Percentiles rank a stretch among this genome's conserved stretches.
Conservation (phyloP, 2,797 vertebrate species). For the Crocidura indochinensis region DNA sequence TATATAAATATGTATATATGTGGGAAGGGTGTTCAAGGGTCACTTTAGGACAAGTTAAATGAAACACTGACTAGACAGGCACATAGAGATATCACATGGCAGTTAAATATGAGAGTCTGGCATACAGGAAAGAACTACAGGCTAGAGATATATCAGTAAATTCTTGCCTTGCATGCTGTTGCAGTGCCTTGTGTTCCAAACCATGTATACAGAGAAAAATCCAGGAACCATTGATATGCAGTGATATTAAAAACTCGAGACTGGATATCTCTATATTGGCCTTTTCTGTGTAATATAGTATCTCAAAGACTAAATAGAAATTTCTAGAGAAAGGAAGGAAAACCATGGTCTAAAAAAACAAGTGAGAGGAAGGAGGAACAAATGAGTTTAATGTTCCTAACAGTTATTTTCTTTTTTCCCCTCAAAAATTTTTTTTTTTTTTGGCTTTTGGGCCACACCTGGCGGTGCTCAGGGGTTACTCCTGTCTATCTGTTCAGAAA, state of each 20-base stretch:
- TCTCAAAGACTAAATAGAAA: neutral
- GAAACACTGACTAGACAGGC: conserved; percentile 12
- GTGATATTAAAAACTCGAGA: neutral
- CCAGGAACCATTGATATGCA: neutral
- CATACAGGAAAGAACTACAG: neutral
- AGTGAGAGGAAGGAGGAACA: conserved; percentile 2
- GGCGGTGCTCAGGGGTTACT: no score
- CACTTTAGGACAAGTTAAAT: conserved; percentile 15
- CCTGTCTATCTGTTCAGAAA: no score
- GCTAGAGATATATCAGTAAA: conserved; percentile 36
- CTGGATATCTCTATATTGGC: no score
- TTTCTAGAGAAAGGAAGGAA: conserved; percentile 35
- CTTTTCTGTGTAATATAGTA: neutral
- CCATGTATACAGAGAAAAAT: no score
- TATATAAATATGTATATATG: neutral
- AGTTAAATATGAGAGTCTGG: neutral
- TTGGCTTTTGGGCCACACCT: no score
- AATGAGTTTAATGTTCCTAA: conserved; percentile 1
- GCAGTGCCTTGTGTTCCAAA: no score
- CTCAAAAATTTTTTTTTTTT: no score
- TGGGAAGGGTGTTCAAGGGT: neutral
- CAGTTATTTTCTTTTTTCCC: neutral
- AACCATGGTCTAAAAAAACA: conserved; percentile 15
- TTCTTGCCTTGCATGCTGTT: no score
- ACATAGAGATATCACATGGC: conserved; percentile 36